Evolutionary conservation across 2,797 vertebrate species (phyloP).

Genomic region (Gastrophryne carolinensis): DNA sequence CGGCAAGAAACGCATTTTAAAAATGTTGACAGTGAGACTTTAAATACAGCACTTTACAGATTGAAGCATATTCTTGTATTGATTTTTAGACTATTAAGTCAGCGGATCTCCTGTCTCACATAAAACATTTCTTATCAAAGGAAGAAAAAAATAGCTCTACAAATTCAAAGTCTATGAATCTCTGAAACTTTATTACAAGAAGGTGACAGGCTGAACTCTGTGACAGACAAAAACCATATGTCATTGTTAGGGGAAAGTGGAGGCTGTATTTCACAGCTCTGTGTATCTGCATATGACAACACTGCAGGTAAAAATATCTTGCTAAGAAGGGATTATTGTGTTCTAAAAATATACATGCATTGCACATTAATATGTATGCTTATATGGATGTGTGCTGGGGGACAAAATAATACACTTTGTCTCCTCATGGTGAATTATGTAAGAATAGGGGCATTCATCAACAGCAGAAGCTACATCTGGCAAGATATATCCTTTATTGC

Average conservation of each 20-base stretch:
- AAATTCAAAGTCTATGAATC: not conserved
- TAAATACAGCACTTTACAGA: constrained; percentile 42
- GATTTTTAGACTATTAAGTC: constrained; percentile 43
- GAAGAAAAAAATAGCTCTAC: constrained; percentile 1
- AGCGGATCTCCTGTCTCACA: constrained; percentile 33
- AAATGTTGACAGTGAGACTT: constrained; percentile 37
- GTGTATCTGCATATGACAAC: not conserved
- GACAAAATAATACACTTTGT: not conserved
- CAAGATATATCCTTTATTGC: too few species aligned
- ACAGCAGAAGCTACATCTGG: not conserved
- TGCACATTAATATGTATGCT: not conserved
- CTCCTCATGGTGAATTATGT: not conserved
- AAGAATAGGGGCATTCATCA: not conserved
- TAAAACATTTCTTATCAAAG: constrained; percentile 32
- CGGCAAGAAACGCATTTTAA: constrained; percentile 27
- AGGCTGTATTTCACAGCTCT: not conserved
- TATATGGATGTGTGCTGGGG: not conserved
- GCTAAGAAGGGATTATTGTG: not conserved
- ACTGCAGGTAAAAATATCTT: not conserved
- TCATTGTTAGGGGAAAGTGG: not conserved
- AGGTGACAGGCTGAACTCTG: not conserved
- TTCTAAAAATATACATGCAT: not conserved
- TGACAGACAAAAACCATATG: not conserved
- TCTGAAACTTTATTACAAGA: constrained; percentile 4
- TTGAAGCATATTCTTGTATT: constrained; percentile 20